phyloP scores from a whole-genome alignment of 2,113 vertebrate species.

The Cyphomyrus discorhynchus region DNA sequence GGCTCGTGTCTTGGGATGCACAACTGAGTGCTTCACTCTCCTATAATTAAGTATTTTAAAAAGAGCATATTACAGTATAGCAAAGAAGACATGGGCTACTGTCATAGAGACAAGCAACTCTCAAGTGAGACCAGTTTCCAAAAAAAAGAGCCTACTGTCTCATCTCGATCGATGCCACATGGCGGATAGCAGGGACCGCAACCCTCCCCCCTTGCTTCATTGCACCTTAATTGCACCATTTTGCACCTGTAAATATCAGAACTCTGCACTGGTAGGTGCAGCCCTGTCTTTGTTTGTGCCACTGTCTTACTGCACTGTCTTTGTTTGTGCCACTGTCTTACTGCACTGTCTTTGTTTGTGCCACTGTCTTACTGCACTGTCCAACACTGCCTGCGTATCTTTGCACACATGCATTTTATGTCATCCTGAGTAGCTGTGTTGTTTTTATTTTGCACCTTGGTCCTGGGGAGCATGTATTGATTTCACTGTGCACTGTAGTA shows the following conservation, averaged over 20 bases:
- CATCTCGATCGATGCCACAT: background rate
- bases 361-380: background rate
- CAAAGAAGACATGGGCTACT: background rate
- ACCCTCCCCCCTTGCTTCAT: background rate
- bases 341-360: background rate
- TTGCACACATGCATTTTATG: background rate
- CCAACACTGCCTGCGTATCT: background rate
- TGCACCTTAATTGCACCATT: background rate
- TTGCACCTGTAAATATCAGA: background rate
- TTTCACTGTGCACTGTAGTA: background rate
- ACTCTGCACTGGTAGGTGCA: background rate
- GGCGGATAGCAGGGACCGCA: background rate
- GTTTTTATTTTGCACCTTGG: background rate
- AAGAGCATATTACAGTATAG: background rate
- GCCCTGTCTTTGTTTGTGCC: background rate
- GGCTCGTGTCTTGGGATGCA: background rate
- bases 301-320: background rate
- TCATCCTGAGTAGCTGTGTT: background rate
- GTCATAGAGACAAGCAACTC: background rate
- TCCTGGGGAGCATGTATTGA: background rate
- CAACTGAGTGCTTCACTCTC: background rate
- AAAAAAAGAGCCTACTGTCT: background rate
- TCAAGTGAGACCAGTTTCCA: background rate
- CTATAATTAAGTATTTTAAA: background rate
- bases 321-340: background rate